Evolutionary conservation across 2,113 vertebrate species (phyloP).

Genomic region (Mesitornis unicolor): DNA sequence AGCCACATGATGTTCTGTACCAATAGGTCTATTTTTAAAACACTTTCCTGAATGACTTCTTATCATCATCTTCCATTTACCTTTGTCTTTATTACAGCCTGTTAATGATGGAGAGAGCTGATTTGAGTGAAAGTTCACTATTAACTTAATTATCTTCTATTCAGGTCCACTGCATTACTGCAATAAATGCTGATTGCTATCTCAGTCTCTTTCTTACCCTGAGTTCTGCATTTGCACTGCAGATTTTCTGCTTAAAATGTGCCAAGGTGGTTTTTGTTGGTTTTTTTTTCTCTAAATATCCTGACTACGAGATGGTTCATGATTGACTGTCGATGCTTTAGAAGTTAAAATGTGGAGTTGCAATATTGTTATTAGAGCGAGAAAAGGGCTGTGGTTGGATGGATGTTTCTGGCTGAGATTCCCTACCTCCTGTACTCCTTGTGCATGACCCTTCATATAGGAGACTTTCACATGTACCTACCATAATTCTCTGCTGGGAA

Average conservation of each 20-base stretch:
- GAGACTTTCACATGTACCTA: neutral
- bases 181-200: neutral
- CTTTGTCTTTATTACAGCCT: neutral
- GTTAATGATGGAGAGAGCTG: neutral
- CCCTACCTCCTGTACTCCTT: neutral
- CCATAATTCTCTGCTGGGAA: neutral
- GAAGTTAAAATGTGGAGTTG: neutral
- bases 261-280: neutral
- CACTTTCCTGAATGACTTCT: neutral
- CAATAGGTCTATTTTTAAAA: neutral
- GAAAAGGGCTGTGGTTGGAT: neutral
- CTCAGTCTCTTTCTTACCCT: neutral
- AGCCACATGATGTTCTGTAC: neutral
- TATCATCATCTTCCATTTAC: neutral
- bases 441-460: neutral
- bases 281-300: neutral
- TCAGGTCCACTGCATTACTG: neutral
- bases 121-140: slow-evolving; percentile 6
- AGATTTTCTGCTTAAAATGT: neutral
- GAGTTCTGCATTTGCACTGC: neutral
- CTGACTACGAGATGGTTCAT: neutral
- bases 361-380: neutral
- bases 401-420: neutral
- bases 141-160: slow-evolving; percentile 23
- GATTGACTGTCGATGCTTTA: rapidly evolving